phyloP scores from a whole-genome alignment of 2,888 invertebrate genomes.

The Octonoba sinensis region DNA sequence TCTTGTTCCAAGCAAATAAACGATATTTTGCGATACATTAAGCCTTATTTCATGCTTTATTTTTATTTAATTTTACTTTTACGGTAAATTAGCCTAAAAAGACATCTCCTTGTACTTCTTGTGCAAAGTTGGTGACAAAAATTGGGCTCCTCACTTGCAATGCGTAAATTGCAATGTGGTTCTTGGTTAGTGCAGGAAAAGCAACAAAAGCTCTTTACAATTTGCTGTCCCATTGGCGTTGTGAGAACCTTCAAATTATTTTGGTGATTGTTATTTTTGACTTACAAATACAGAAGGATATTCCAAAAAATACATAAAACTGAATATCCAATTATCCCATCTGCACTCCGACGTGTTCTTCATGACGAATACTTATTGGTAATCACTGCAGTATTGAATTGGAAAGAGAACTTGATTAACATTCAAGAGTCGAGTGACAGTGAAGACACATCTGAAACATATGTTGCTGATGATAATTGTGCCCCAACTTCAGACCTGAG shows the following conservation, averaged over 20 bases:
- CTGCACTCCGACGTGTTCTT: not conserved
- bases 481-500: not conserved
- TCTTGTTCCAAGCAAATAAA: not conserved
- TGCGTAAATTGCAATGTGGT: no score
- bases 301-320: no score
- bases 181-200: not conserved
- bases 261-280: no score
- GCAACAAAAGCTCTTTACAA: not conserved
- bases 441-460: not conserved
- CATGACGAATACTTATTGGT: not conserved
- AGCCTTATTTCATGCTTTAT: not conserved
- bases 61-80: no score
- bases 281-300: no score
- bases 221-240: not conserved
- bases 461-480: no score
- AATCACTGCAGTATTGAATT: not conserved
- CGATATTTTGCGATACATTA: not conserved
- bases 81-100: no score
- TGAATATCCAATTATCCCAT: not conserved
- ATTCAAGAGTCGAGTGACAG: not conserved
- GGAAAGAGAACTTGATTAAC: no score
- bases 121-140: no score
- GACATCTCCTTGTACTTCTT: no score
- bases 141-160: no score
- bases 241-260: not conserved